These are phyloP conservation scores for Eonycteris spelaea DNA, from an alignment of 2,113 vertebrate species.

Conservation along the genomic window DNA sequence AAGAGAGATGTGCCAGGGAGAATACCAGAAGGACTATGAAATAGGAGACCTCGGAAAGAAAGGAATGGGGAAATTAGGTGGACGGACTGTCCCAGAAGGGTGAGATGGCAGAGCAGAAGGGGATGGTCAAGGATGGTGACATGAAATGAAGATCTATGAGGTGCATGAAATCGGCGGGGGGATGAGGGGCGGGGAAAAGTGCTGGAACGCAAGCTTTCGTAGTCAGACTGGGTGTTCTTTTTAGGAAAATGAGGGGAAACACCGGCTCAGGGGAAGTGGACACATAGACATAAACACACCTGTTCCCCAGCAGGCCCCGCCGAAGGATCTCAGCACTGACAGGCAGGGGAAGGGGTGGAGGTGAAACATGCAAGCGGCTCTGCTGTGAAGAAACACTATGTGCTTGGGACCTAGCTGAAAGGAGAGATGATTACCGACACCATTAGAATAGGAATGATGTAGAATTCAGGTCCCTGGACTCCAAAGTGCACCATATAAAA, in stretches of 20 bases:
- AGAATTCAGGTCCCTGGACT: background rate
- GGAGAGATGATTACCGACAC: background rate
- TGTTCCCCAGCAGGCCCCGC: background rate
- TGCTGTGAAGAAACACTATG: background rate
- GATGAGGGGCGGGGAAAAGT: too few species aligned
- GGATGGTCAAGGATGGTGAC: background rate
- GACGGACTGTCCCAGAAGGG: background rate
- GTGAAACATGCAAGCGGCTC: too few species aligned
- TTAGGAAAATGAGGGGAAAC: background rate
- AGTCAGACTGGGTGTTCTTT: background rate
- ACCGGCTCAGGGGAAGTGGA: background rate
- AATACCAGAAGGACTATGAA: background rate
- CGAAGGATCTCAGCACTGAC: background rate
- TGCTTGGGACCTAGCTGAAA: background rate
- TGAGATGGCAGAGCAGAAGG: background rate
- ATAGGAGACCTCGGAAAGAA: background rate
- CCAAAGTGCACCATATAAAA: background rate
- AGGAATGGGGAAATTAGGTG: background rate
- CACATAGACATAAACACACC: background rate
- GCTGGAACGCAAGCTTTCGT: background rate
- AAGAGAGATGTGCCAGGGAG: background rate
- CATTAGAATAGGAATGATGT: background rate
- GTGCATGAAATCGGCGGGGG: accelerated
- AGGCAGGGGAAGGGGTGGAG: too few species aligned
- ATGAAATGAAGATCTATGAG: background rate